Percentiles rank a stretch among this genome's conserved stretches.
phyloP scores from a whole-genome alignment of 1,140 invertebrate genomes.

The Cydia strobilella region DNA sequence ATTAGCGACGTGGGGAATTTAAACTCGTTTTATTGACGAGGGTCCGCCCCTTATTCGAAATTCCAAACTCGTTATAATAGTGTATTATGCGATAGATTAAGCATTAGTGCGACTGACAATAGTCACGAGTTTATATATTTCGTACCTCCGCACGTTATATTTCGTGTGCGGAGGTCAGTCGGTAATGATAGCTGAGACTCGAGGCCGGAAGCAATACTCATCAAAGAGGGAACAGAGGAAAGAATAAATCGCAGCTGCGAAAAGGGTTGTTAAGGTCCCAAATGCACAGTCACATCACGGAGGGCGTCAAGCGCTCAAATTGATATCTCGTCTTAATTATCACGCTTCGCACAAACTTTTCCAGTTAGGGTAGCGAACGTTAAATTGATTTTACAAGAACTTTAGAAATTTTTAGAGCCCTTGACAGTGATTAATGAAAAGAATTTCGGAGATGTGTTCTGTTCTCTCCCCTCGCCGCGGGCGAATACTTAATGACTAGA shows the following conservation, averaged over 20 bases:
- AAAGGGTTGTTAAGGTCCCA: slow-evolving; percentile 14
- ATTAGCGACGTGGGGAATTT: slow-evolving; percentile 40
- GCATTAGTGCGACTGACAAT: slow-evolving; percentile 44
- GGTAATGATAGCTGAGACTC: background rate
- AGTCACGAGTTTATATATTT: slow-evolving; percentile 35
- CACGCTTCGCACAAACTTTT: slow-evolving; percentile 59
- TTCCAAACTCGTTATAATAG: slow-evolving; percentile 46
- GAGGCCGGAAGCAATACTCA: background rate
- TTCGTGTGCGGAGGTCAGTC: slow-evolving; percentile 23
- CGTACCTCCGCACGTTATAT: too few relatives aligned
- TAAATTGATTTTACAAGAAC: slow-evolving; percentile 75
- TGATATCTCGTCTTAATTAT: slow-evolving; percentile 72
- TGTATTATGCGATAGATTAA: slow-evolving; percentile 47
- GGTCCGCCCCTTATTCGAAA: slow-evolving; percentile 45
- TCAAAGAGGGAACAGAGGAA: slow-evolving; percentile 8
- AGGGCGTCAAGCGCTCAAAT: slow-evolving; percentile 37
- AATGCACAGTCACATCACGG: slow-evolving; percentile 25
- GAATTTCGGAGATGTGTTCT: slow-evolving; percentile 65
- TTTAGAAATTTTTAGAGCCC: slow-evolving; percentile 76
- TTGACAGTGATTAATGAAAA: slow-evolving; percentile 77
- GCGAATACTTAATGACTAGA: slow-evolving; percentile 50
- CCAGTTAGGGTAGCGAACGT: slow-evolving; percentile 61
- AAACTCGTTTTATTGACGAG: slow-evolving; percentile 48
- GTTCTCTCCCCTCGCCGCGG: slow-evolving; percentile 45
- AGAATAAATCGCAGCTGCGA: slow-evolving; percentile 14